These are phyloP conservation scores for Psilopogon haemacephalus DNA, from an alignment of 2,113 vertebrate genomes.

Conservation along the genomic window DNA sequence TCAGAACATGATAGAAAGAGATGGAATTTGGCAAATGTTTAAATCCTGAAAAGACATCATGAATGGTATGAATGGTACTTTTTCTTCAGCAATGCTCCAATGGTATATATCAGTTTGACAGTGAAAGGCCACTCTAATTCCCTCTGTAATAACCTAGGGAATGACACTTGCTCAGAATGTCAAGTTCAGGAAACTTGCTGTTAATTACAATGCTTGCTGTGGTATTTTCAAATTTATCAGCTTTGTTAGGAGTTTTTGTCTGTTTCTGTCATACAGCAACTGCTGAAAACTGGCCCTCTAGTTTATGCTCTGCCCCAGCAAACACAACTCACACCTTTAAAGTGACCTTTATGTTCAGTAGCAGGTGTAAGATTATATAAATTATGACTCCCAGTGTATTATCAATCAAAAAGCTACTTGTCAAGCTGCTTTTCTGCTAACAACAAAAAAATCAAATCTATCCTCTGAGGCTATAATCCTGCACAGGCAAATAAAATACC, in stretches of 20 bases:
- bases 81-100: constrained; percentile 44
- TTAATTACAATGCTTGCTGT: constrained; percentile 75
- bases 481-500: constrained; percentile 63
- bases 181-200: constrained; percentile 70
- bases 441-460: constrained; percentile 71
- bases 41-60: constrained; percentile 57
- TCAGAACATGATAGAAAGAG: constrained; percentile 54
- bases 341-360: constrained; percentile 70
- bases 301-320: constrained; percentile 34
- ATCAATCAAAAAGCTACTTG: constrained; percentile 74
- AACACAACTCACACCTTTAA: constrained; percentile 58
- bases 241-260: constrained; percentile 48
- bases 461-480: constrained; percentile 65
- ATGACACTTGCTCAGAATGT: constrained; percentile 74
- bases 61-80: constrained; percentile 44
- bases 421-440: constrained; percentile 65
- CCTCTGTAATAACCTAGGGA: constrained; percentile 67
- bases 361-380: constrained; percentile 71
- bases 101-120: constrained; percentile 70
- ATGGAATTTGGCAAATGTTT: constrained; percentile 55
- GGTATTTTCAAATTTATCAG: constrained; percentile 70
- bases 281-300: constrained; percentile 30
- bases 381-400: constrained; percentile 70
- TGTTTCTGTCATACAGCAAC: constrained; percentile 4
- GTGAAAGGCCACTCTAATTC: constrained; percentile 74